These are phyloP conservation scores for Sprattus sprattus DNA, from an alignment of 2,113 vertebrate genomes.

Conservation along the genomic window DNA sequence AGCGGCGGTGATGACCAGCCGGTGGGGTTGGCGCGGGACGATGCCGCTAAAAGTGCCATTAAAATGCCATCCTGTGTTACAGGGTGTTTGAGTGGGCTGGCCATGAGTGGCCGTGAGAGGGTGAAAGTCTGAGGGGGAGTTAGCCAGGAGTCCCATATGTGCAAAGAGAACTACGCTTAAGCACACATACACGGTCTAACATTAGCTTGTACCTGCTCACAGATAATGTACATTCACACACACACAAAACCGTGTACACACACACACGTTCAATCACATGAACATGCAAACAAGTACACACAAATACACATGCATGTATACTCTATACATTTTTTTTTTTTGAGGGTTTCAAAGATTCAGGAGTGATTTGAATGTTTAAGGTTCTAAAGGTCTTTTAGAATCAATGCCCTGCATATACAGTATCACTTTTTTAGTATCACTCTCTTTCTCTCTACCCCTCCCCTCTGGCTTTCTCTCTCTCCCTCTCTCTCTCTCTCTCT, in stretches of 20 bases:
- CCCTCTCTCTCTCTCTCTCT: no score
- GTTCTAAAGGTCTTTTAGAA: no score
- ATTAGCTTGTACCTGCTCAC: no score
- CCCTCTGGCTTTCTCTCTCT: no score
- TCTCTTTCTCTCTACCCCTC: no score
- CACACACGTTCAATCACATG: neutral
- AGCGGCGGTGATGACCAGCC: neutral
- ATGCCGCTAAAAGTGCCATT: neutral
- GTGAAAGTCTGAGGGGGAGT: neutral
- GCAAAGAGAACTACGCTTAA: slow-evolving; percentile 4
- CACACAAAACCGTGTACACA: neutral
- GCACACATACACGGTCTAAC: neutral
- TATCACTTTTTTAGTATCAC: no score
- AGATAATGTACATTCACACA: neutral
- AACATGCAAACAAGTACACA: neutral
- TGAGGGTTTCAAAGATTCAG: no score
- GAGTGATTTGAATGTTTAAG: no score
- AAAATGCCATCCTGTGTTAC: neutral
- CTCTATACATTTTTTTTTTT: no score
- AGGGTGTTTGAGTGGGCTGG: neutral
- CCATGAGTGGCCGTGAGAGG: neutral
- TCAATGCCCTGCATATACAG: no score
- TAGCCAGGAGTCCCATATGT: neutral
- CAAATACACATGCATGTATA: neutral
- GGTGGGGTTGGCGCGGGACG: neutral